Conservation (phyloP, 2,888 invertebrate genomes). For the Nebria brevicollis region DNA sequence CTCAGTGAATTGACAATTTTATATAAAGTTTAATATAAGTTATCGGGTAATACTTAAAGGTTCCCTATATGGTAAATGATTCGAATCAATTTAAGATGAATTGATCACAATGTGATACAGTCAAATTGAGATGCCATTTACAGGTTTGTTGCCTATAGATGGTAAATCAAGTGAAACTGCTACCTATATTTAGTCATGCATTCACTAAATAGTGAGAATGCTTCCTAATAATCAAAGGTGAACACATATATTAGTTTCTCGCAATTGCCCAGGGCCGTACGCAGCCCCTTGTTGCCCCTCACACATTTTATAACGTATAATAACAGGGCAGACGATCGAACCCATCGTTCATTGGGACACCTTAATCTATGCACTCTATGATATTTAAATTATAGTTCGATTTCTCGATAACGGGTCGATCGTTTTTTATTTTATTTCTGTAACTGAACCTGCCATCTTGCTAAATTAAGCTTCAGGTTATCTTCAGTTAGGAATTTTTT, state of each 20-base stretch:
- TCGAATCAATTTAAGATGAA: neutral
- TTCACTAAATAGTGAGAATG: neutral
- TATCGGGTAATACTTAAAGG: neutral
- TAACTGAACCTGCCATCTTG: slow-evolving; percentile 1
- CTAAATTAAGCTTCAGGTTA: neutral
- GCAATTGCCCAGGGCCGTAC: neutral
- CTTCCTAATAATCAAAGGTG: neutral
- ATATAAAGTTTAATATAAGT: too few relatives aligned
- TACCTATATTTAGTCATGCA: slow-evolving; percentile 1
- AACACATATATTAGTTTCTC: neutral
- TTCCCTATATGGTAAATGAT: neutral
- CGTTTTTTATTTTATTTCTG: neutral
- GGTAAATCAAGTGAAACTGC: neutral
- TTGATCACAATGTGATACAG: neutral
- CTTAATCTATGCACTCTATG: slow-evolving; percentile 10
- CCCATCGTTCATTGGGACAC: slow-evolving; percentile 8
- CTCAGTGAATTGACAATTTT: too few relatives aligned
- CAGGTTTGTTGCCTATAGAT: neutral
- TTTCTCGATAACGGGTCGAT: neutral
- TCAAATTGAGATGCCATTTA: slow-evolving; percentile 1
- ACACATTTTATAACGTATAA: neutral
- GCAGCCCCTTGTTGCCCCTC: neutral
- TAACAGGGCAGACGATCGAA: neutral
- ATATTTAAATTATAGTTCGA: slow-evolving; percentile 16
- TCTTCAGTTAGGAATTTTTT: neutral